phyloP scores from a whole-genome alignment of 2,113 vertebrate genomes.

The Lasiurus cinereus region DNA sequence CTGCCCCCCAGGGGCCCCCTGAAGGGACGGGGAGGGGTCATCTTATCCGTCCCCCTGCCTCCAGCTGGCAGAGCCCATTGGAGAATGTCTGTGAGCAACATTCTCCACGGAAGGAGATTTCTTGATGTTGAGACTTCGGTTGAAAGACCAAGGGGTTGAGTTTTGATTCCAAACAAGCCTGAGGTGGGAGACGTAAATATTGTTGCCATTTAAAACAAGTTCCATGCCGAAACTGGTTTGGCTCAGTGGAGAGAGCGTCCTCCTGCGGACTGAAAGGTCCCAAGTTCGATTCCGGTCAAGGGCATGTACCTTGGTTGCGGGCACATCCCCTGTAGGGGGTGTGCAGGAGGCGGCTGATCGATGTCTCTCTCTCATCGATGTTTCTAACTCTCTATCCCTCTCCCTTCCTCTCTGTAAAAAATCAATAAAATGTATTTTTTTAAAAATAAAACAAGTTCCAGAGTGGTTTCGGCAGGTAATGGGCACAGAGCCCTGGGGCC shows the following conservation, averaged over 20 bases:
- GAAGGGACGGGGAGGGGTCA: not conserved
- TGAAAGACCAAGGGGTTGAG: conserved; percentile 47
- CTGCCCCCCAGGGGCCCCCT: too few relatives aligned
- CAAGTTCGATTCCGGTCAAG: too few relatives aligned
- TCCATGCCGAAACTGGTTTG: not conserved
- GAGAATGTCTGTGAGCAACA: not conserved
- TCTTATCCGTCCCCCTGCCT: not conserved
- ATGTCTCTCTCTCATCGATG: too few relatives aligned
- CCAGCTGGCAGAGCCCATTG: not conserved
- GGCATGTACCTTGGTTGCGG: too few relatives aligned
- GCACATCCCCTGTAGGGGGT: too few relatives aligned
- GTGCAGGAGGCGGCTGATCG: too few relatives aligned
- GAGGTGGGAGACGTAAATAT: conserved; percentile 34
- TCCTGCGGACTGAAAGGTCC: too few relatives aligned
- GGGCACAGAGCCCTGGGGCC: not conserved
- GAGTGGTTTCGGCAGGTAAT: not conserved
- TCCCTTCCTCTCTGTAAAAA: too few relatives aligned
- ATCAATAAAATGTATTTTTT: too few relatives aligned
- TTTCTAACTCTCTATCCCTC: too few relatives aligned
- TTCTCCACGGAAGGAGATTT: not conserved
- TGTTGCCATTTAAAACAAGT: not conserved
- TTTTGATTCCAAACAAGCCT: conserved; percentile 74
- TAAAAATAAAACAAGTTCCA: not conserved
- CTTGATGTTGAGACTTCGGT: conserved; percentile 25
- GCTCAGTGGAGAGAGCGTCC: too few relatives aligned